Percentiles rank a stretch among this genome's conserved stretches.
Evolutionary conservation across 2,113 vertebrate genomes (phyloP).

Genomic region (Sylvia atricapilla): DNA sequence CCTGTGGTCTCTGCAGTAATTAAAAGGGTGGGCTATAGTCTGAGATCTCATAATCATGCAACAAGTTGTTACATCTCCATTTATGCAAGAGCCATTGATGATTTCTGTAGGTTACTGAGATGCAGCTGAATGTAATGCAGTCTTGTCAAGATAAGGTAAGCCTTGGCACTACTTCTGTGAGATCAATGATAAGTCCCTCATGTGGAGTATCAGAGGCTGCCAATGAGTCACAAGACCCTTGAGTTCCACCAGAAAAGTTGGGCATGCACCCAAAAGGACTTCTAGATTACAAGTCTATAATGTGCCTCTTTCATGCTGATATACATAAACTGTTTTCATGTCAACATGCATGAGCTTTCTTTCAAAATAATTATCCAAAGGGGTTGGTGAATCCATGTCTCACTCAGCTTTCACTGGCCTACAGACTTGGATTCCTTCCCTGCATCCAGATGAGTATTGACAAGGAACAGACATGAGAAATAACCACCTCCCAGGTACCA

Average conservation of each 20-base stretch:
- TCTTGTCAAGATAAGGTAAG: conserved; percentile 40
- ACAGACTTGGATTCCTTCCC: not conserved
- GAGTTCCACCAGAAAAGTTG: not conserved
- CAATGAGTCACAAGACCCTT: conserved; percentile 18
- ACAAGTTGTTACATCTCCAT: not conserved
- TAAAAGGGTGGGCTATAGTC: not conserved
- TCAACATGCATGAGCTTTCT: not conserved
- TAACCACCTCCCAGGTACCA: not conserved
- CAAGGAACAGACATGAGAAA: not conserved
- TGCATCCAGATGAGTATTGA: not conserved
- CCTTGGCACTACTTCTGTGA: conserved; percentile 39
- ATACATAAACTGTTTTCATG: not conserved
- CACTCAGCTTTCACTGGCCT: not conserved
- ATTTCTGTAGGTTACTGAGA: conserved; percentile 1
- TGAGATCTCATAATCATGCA: not conserved
- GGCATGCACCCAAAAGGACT: not conserved
- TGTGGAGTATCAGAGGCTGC: not conserved
- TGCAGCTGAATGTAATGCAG: not conserved
- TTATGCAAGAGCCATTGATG: not conserved
- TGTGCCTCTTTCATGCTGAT: not conserved
- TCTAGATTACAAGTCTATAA: conserved; percentile 16
- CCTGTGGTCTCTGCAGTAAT: not conserved
- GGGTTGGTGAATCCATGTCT: not conserved
- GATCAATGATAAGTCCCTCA: not conserved
- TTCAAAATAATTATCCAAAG: not conserved